These are phyloP conservation scores for Corythucha ciliata DNA, from an alignment of 2,888 invertebrate species.

Conservation along the genomic window DNA sequence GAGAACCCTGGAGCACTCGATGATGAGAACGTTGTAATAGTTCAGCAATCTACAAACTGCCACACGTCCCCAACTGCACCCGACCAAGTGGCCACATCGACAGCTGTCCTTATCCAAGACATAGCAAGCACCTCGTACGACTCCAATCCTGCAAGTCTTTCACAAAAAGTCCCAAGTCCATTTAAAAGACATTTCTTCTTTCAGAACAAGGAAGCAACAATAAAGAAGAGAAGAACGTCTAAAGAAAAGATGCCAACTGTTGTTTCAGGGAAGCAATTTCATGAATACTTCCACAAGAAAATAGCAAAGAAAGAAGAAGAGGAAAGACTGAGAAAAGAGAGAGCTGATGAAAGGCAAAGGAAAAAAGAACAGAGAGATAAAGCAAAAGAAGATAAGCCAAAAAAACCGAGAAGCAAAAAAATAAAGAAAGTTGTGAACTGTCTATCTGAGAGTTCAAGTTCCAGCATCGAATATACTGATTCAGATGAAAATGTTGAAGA, in stretches of 20 bases:
- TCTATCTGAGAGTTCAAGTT: constrained; percentile 1
- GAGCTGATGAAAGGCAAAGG: too few species aligned
- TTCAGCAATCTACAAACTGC: not conserved
- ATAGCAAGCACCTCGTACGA: too few species aligned
- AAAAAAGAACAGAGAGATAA: constrained; percentile 1
- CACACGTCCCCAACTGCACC: too few species aligned
- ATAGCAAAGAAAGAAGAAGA: not conserved
- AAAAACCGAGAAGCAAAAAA: not conserved
- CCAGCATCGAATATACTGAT: not conserved
- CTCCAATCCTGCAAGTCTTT: too few species aligned
- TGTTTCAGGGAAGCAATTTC: constrained; percentile 9
- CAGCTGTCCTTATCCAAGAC: not conserved
- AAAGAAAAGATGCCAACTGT: constrained; percentile 6
- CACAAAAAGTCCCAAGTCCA: too few species aligned
- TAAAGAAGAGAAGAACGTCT: constrained; percentile 8
- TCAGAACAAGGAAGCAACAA: too few species aligned
- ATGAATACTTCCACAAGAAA: constrained; percentile 1
- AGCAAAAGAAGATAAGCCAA: constrained; percentile 1
- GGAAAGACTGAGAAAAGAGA: too few species aligned
- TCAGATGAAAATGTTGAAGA: not conserved
- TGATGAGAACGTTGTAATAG: constrained; percentile 1
- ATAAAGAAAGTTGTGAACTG: constrained; percentile 1
- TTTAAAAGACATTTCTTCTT: too few species aligned
- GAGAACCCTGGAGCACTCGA: not conserved
- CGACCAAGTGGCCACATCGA: not conserved